Base-by-base conservation (phyloP, 1,140 invertebrate genomes). In the Holotrichia oblita region DNA sequence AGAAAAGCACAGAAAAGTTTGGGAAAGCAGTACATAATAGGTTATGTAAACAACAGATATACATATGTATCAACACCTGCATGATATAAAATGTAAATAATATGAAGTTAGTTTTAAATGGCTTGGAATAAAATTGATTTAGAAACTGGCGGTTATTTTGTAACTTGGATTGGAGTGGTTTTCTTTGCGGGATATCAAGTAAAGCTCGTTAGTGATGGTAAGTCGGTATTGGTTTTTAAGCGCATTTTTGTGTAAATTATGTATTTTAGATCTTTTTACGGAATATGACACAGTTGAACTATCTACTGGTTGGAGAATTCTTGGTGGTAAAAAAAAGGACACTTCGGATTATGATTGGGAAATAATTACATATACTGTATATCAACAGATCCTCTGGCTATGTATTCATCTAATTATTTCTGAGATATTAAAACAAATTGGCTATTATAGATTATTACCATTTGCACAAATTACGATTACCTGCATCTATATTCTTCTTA, bases 121-220 rank as follows among this genome's bases (percentile, higher is more conserved):
- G n/a, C 20, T 3, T 22, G 10, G 12, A 22, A 69, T 24, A 22
- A 24, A 20, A 10, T 34, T 9, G 27, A 69, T 24, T 69, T 69
- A 69, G 61, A 69, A 69, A 69, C 27, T 3, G 61, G 61, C 20
- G 61, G 14, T 69, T 69, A 69, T 69, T 69, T 69, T 69, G 10
- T 22, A 24, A 24, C 9, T 69, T 69, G 61, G 61, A 69, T 69
- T 20, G 61, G 61, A 4, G 61, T 34, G 2, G 61, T 69, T 69
- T 69, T 69, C 2, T 69, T 17, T 69, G 20, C 61, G 3, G 27
- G 14, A 17, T 69, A 69, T 69, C 10, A 69, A 14, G 61, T 69
- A 69, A 69, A 69, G 10, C 9, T 2, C 14, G 17, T 20, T 69
- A 69, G 61, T 22, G 27, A 24, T 34, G 61, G 61, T 69, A 69